Conservation (phyloP, 2,797 vertebrate genomes). For the Gobionotothen gibberifrons region DNA sequence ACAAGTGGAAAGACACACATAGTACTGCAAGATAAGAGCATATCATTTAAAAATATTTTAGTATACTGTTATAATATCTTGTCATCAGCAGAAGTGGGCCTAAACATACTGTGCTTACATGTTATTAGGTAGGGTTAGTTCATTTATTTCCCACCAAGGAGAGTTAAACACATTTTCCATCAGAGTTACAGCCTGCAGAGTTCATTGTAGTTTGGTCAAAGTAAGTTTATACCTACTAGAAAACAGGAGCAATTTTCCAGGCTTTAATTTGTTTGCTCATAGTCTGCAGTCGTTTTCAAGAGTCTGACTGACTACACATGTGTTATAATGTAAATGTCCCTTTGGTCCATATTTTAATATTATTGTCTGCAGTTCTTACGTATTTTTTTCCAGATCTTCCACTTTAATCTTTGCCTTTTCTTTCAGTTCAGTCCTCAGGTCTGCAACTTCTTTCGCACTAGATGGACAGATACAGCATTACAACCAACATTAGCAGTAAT, state of each 20-base stretch:
- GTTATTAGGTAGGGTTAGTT: neutral
- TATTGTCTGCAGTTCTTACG: constrained; percentile 19
- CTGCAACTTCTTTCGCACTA: constrained; percentile 90
- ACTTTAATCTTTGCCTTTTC: constrained; percentile 72
- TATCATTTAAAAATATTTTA: constrained; percentile 7
- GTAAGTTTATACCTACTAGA: too few species aligned
- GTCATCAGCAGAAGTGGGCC: neutral
- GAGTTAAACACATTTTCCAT: constrained; percentile 9
- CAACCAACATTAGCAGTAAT: neutral
- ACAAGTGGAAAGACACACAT: constrained; percentile 56
- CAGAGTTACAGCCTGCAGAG: neutral
- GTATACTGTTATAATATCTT: constrained; percentile 6
- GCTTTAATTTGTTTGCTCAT: neutral
- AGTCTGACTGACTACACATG: constrained; percentile 9
- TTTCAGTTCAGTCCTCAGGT: constrained; percentile 87
- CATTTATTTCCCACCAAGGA: constrained; percentile 15
- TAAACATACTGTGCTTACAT: neutral
- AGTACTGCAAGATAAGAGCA: constrained; percentile 44
- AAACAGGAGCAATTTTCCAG: too few species aligned
- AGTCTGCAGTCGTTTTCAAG: constrained; percentile 14
- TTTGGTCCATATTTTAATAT: constrained; percentile 21
- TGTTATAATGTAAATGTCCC: constrained; percentile 2
- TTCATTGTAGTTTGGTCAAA: neutral
- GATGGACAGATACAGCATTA: constrained; percentile 29
- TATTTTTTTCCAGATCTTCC: constrained; percentile 54